These are phyloP conservation scores for Pomatorhinus ruficollis DNA, from an alignment of 2,113 vertebrate genomes.

Conservation along the genomic window DNA sequence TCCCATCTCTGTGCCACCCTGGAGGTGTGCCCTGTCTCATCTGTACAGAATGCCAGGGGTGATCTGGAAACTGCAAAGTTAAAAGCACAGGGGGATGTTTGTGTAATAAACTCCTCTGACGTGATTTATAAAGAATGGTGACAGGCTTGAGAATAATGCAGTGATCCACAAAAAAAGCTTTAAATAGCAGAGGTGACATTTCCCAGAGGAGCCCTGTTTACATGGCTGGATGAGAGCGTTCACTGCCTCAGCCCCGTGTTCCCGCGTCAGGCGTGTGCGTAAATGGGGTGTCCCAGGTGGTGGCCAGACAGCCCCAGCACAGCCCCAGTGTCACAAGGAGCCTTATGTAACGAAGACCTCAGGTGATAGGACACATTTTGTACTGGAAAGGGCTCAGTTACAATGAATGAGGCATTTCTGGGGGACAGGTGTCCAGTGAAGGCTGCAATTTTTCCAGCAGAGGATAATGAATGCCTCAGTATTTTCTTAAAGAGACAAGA, in stretches of 20 bases:
- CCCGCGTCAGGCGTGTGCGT: not conserved
- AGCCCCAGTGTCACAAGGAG: not conserved
- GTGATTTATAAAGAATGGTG: not conserved
- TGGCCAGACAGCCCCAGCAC: not conserved
- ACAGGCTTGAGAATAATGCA: not conserved
- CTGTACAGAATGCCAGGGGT: not conserved
- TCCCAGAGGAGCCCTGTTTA: not conserved
- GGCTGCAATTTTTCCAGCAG: not conserved
- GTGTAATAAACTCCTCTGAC: not conserved
- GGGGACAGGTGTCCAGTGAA: not conserved
- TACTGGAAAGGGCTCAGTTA: not conserved
- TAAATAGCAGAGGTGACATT: conserved; percentile 17
- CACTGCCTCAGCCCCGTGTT: not conserved
- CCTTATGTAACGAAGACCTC: not conserved
- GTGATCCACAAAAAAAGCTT: not conserved
- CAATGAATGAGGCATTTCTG: not conserved
- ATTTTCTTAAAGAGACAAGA: not conserved
- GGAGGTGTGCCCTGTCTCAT: not conserved
- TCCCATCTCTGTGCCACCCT: not conserved
- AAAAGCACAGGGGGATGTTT: not conserved
- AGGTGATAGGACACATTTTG: not conserved
- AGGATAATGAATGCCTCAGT: not conserved
- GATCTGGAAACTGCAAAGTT: not conserved
- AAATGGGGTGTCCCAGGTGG: not conserved
- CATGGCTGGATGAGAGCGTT: not conserved